These are phyloP conservation scores for Microcebus lehilahytsara DNA, from an alignment of 2,113 vertebrate genomes.

Conservation along the genomic window DNA sequence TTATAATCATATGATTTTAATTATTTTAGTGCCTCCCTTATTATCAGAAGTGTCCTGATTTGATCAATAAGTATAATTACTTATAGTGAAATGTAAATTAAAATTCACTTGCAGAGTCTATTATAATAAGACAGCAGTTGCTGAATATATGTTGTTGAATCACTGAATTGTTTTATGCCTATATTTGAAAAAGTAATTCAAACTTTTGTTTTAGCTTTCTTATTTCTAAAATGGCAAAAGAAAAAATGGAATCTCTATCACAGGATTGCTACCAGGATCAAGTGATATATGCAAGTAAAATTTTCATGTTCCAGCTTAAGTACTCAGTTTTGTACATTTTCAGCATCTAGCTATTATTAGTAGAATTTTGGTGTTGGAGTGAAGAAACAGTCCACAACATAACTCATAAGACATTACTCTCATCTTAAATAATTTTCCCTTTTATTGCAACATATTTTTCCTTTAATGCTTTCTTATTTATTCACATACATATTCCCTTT, in stretches of 20 bases:
- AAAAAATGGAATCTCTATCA: not conserved
- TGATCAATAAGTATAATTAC: not conserved
- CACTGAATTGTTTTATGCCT: not conserved
- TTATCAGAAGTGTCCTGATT: not conserved
- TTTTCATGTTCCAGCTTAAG: not conserved
- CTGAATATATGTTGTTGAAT: not conserved
- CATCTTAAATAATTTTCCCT: not conserved
- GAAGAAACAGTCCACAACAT: not conserved
- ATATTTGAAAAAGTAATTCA: not conserved
- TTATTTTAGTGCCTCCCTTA: not conserved
- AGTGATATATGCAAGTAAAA: not conserved
- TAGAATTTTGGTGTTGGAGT: not conserved
- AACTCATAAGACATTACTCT: not conserved
- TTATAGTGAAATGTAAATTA: not conserved
- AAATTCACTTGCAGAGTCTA: not conserved
- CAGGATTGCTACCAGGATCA: not conserved
- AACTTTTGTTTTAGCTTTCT: not conserved
- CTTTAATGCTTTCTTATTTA: not conserved
- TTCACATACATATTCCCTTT: not conserved
- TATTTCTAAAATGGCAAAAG: constrained; percentile 1
- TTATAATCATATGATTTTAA: not conserved
- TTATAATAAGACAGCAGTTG: not conserved
- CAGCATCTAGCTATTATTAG: not conserved
- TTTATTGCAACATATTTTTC: not conserved
- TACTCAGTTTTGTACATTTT: not conserved